These are phyloP conservation scores for Tamandua tetradactyla DNA, from an alignment of 2,797 vertebrate species.

Conservation along the genomic window DNA sequence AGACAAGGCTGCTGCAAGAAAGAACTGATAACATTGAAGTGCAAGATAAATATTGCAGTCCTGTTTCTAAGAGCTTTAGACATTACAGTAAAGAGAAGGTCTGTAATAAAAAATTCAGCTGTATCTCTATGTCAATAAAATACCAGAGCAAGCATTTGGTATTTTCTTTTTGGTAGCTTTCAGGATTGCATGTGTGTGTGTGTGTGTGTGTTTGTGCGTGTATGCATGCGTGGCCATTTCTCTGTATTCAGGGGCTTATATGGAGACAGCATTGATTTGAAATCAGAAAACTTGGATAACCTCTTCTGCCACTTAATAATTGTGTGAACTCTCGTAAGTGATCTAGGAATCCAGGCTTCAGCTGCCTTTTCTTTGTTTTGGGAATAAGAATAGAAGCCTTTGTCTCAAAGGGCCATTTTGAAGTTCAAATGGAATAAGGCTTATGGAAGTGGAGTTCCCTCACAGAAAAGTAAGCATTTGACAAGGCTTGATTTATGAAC, in stretches of 20 bases:
- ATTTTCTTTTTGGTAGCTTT: not conserved
- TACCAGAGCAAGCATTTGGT: not conserved
- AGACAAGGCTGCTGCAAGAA: not conserved
- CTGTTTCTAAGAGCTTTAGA: not conserved
- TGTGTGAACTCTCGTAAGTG: not conserved
- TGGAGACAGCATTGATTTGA: not conserved
- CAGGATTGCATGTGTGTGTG: not conserved
- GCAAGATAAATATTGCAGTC: not conserved
- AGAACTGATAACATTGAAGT: not conserved
- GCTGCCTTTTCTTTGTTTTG: not conserved
- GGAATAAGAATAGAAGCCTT: not conserved
- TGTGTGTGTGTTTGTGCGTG: no score
- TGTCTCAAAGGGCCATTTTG: not conserved
- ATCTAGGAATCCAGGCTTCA: not conserved
- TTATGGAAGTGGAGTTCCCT: no score
- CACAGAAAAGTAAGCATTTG: not conserved
- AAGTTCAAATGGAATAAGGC: not conserved
- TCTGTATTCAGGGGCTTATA: not conserved
- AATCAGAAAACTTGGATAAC: not conserved
- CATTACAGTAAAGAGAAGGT: not conserved
- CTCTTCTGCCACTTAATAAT: not conserved
- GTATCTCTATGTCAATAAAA: slow-evolving; percentile 10
- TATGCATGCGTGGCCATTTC: not conserved
- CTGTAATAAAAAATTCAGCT: not conserved
- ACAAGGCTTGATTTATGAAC: not conserved